Percentiles rank a stretch among this genome's conserved stretches.
Evolutionary conservation across 53 echinoderm and acorn worm species (phyloP).

Genomic region (Glandiceps talaboti): DNA sequence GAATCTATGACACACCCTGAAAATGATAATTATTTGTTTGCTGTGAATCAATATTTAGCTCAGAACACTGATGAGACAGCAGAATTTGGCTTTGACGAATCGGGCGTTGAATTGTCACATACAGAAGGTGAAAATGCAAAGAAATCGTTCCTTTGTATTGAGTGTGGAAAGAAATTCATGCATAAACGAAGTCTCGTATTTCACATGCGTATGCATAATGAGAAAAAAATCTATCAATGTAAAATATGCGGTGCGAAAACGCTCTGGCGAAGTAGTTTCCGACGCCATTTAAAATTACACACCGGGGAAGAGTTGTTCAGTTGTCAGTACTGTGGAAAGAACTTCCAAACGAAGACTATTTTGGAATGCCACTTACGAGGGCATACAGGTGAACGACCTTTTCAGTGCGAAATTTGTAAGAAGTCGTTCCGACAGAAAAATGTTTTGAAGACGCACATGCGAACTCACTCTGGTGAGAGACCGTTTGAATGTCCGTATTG

Average conservation of each 20-base stretch:
- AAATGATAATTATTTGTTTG: too few species aligned
- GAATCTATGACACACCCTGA: too few species aligned
- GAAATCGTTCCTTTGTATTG: background rate
- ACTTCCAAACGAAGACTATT: background rate
- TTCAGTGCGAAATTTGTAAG: background rate
- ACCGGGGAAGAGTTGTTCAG: background rate
- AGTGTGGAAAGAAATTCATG: background rate
- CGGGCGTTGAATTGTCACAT: too few species aligned
- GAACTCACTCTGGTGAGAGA: background rate
- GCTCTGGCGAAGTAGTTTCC: background rate
- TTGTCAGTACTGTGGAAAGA: background rate
- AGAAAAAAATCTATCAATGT: background rate
- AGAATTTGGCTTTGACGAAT: background rate
- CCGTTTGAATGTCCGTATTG: background rate
- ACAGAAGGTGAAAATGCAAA: background rate
- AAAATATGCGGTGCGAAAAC: background rate
- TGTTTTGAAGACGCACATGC: background rate
- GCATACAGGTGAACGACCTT: background rate
- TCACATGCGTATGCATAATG: background rate
- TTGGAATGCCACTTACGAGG: background rate
- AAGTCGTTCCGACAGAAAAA: background rate
- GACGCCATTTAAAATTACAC: background rate
- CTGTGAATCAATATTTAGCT: too few species aligned
- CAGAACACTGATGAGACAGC: too few species aligned
- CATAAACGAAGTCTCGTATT: background rate